phyloP scores from a whole-genome alignment of 2,888 invertebrate species.

The Carcina quercana region DNA sequence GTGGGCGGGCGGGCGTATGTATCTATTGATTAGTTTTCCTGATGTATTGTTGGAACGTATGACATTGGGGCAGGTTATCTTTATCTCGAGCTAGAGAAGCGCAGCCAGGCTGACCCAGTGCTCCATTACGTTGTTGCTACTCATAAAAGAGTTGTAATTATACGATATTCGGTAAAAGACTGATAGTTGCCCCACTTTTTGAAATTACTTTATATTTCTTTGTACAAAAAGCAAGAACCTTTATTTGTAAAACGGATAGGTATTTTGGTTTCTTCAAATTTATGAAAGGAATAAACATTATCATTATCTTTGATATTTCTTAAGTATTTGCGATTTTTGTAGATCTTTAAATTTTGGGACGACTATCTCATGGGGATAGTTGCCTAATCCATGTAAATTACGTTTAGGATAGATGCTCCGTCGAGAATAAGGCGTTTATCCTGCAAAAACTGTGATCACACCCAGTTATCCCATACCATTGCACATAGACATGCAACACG shows the following conservation, averaged over 20 bases:
- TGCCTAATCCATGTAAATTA: not conserved
- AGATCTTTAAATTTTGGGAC: no score
- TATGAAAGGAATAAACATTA: not conserved
- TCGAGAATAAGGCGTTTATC: not conserved
- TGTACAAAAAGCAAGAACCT: not conserved
- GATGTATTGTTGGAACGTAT: no score
- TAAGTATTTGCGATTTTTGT: not conserved
- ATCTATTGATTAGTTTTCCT: no score
- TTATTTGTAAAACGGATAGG: not conserved
- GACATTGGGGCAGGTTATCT: constrained; percentile 22
- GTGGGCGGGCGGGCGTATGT: no score
- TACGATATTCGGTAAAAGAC: no score
- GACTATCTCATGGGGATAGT: no score
- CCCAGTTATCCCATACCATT: no score
- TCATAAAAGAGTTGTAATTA: no score
- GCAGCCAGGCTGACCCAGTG: constrained; percentile 14
- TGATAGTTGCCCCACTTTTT: not conserved
- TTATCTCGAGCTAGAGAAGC: constrained; percentile 20
- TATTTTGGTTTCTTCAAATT: not conserved
- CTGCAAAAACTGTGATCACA: no score
- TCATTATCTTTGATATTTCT: not conserved
- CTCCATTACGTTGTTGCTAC: no score
- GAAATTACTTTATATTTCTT: not conserved
- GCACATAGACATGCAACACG: no score
- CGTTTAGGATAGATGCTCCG: not conserved